A percentile compares a stretch with the other conserved stretches of the same genome.
Evolutionary conservation across 1,140 invertebrate genomes (phyloP).

Genomic region (Drosophila tropicalis): DNA sequence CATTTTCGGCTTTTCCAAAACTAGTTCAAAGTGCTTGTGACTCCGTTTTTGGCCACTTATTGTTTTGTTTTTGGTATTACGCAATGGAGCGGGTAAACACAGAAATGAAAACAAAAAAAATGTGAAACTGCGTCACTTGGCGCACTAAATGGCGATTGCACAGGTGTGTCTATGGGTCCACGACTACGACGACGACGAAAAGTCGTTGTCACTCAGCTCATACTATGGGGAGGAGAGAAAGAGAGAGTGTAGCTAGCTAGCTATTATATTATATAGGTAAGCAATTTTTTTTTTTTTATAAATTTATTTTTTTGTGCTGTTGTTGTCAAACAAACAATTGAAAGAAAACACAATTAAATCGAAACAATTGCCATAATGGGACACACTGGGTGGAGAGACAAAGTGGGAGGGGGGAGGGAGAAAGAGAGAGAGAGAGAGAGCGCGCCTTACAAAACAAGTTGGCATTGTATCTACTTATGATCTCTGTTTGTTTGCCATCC

Average conservation of each 20-base stretch:
- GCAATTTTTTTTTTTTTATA: constrained; percentile 9
- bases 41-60: constrained; percentile 9
- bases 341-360: constrained; percentile 59
- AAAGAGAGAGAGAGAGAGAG: neutral
- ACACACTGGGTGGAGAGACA: constrained; percentile 2
- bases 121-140: constrained; percentile 62
- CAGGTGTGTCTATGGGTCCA: constrained; percentile 60
- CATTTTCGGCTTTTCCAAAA: constrained; percentile 30
- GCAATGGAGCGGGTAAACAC: constrained; percentile 53
- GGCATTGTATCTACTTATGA: constrained; percentile 57
- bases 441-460: constrained; percentile 54
- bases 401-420: neutral
- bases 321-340: constrained; percentile 17
- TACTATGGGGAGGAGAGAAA: constrained; percentile 18
- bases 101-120: constrained; percentile 40
- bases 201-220: constrained; percentile 11
- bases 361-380: constrained; percentile 63
- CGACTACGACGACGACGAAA: constrained; percentile 11
- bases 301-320: constrained; percentile 2
- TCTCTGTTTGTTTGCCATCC: constrained; percentile 43
- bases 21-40: constrained; percentile 26
- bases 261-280: constrained; percentile 8
- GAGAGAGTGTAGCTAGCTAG: neutral
- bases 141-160: constrained; percentile 58
- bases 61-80: constrained; percentile 41